A percentile compares a stretch with the other conserved stretches of the same genome.
Evolutionary conservation across 2,113 vertebrate species (phyloP).

Genomic region (Cyrtonyx montezumae): DNA sequence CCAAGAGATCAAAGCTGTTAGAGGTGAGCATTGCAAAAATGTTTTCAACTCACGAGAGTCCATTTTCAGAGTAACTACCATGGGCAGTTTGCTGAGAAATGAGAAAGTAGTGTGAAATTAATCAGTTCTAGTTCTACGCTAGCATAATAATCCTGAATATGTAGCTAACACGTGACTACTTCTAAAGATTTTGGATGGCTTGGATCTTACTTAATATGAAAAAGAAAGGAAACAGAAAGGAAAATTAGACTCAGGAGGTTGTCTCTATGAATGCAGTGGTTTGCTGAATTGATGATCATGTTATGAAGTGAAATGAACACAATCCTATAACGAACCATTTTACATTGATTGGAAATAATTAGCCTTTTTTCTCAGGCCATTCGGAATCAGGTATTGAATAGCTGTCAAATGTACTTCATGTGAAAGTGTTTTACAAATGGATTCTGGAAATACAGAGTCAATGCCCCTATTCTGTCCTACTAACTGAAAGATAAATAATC

Average conservation of each 20-base stretch:
- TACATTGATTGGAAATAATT: neutral
- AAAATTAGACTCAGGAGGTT: neutral
- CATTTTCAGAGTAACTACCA: neutral
- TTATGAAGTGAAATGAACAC: neutral
- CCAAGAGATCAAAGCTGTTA: neutral
- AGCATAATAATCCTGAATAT: neutral
- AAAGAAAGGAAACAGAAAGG: too few species aligned
- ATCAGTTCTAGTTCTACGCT: neutral
- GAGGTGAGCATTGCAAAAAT: neutral
- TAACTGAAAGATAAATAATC: neutral
- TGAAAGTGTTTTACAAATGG: neutral
- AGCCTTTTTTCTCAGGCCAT: neutral
- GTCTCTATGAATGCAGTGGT: neutral
- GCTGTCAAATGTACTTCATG: neutral
- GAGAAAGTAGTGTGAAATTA: neutral
- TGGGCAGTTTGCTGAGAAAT: neutral
- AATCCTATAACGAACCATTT: neutral
- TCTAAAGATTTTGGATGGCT: neutral
- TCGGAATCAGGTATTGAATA: neutral
- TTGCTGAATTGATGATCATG: neutral
- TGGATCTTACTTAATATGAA: neutral
- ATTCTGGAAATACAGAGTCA: neutral
- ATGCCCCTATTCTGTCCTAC: neutral
- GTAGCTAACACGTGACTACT: neutral
- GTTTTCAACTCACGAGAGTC: neutral